A percentile compares a stretch with the other conserved stretches of the same genome.
phyloP scores from a whole-genome alignment of 2,113 vertebrate genomes.

The Camelus dromedarius region DNA sequence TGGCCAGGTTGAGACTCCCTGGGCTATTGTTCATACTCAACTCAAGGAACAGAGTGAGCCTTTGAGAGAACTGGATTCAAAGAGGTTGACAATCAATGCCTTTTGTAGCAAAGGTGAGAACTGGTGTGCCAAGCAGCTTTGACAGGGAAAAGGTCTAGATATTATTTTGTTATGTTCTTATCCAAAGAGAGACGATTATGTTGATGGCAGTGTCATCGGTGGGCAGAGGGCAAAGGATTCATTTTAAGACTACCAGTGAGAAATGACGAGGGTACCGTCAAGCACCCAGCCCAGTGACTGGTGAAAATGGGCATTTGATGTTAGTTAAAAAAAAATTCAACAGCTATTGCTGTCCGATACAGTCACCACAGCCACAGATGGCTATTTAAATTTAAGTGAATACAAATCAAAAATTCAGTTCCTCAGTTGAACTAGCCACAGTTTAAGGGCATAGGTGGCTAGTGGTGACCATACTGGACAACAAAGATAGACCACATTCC shows the following conservation, averaged over 20 bases:
- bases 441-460: not conserved
- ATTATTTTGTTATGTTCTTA: conserved; percentile 44
- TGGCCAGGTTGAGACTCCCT: not conserved
- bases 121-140: not conserved
- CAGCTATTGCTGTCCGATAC: not conserved
- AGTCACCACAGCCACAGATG: not conserved
- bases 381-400: conserved; percentile 10
- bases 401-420: not conserved
- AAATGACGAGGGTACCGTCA: conserved; percentile 9
- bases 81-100: not conserved
- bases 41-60: not conserved
- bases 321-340: not conserved
- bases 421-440: not conserved
- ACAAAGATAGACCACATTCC: not conserved
- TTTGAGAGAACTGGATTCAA: not conserved
- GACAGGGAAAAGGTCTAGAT: not conserved
- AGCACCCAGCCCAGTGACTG: not conserved
- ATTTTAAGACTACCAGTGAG: conserved; percentile 31
- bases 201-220: not conserved
- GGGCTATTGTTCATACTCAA: not conserved
- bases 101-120: conserved; percentile 19
- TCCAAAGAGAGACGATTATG: not conserved
- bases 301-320: not conserved
- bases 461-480: rapidly evolving
- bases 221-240: not conserved